These are phyloP conservation scores for Microtus oregoni DNA, from an alignment of 2,113 vertebrate genomes.

Conservation along the genomic window DNA sequence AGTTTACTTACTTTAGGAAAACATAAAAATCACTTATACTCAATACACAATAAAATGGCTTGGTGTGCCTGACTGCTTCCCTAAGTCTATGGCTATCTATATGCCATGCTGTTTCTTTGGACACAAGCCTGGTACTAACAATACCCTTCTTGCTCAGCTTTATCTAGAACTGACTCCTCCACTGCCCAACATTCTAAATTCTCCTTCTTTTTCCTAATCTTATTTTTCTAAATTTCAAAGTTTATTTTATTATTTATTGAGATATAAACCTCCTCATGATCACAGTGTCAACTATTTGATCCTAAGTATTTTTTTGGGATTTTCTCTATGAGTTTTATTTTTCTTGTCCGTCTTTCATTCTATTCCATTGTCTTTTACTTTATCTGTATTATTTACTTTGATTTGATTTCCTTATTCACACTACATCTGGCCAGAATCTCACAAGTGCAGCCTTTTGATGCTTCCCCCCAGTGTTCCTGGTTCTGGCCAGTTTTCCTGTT, in stretches of 20 bases:
- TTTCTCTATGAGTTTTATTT: not conserved
- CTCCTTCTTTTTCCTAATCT: not conserved
- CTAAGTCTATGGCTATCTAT: not conserved
- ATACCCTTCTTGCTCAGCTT: not conserved
- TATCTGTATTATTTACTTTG: not conserved
- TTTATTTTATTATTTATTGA: not conserved
- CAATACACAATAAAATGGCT: not conserved
- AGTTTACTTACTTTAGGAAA: not conserved
- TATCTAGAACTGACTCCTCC: not conserved
- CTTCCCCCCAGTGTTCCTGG: not conserved
- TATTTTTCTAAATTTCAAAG: conserved; percentile 19
- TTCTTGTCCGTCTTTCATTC: not conserved
- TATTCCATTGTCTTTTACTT: not conserved
- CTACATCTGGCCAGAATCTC: not conserved
- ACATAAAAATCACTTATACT: not conserved
- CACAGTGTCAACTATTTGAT: not conserved
- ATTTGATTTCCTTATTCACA: not conserved
- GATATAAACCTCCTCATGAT: not conserved
- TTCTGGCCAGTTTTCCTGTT: not conserved
- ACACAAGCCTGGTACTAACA: not conserved
- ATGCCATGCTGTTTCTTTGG: not conserved
- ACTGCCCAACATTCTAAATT: not conserved
- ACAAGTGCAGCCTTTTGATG: not conserved
- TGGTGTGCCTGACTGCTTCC: not conserved
- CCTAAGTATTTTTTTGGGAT: not conserved